phyloP scores from a whole-genome alignment of 2,113 vertebrate genomes.

The Heterotilapia buettikoferi region DNA sequence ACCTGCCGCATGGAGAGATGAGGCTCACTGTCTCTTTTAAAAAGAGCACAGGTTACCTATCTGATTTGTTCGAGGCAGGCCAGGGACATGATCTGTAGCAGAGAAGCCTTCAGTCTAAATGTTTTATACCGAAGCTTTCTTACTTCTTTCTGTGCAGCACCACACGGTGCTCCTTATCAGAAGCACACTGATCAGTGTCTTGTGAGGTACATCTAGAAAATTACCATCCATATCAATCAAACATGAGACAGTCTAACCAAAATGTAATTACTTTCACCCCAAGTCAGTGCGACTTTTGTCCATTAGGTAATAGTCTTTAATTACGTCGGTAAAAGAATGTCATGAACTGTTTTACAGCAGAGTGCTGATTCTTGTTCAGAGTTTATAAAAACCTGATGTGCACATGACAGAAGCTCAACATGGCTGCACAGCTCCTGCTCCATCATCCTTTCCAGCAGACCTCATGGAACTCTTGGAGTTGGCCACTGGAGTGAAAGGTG shows the following conservation, averaged over 20 bases:
- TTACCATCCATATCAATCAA: not conserved
- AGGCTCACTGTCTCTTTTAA: constrained; percentile 53
- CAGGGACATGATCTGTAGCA: constrained; percentile 57
- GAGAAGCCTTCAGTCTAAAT: constrained; percentile 51
- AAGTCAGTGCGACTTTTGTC: not conserved
- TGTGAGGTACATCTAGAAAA: not conserved
- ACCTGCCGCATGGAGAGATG: constrained; percentile 44
- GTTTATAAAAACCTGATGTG: not conserved
- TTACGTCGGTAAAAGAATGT: not conserved
- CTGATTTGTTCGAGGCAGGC: constrained; percentile 57
- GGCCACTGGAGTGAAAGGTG: constrained; percentile 57
- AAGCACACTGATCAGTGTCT: not conserved
- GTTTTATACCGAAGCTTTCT: constrained; percentile 49
- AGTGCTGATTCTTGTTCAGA: not conserved
- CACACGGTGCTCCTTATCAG: not conserved
- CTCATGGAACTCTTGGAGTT: constrained; percentile 26
- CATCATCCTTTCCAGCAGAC: not conserved
- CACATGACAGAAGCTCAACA: not conserved
- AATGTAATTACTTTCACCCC: not conserved
- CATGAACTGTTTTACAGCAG: not conserved
- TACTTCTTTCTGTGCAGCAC: not conserved
- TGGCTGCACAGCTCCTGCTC: not conserved
- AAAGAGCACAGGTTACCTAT: constrained; percentile 63
- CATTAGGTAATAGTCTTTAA: not conserved
- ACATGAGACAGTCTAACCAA: not conserved